Percentiles rank a stretch among this genome's conserved stretches.
Conservation (phyloP, 2,888 invertebrate species). For the Euzetes globulus region DNA sequence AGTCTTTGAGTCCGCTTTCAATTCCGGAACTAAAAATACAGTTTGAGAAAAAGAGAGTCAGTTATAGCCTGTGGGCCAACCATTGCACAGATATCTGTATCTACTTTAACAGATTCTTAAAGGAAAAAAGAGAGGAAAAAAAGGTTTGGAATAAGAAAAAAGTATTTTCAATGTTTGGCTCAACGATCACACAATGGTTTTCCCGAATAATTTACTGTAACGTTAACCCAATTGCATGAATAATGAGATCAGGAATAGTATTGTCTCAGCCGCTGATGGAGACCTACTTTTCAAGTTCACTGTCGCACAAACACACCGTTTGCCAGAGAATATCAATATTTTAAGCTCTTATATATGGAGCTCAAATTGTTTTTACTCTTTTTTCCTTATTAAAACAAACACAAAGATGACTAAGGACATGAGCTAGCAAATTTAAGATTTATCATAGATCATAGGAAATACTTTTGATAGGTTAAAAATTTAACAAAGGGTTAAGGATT, state of each 20-base stretch:
- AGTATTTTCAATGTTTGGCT: not conserved
- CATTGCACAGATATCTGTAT: too few species aligned
- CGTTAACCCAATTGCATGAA: not conserved
- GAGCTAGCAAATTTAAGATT: too few species aligned
- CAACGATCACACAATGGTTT: constrained; percentile 2
- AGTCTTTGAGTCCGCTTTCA: not conserved
- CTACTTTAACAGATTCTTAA: too few species aligned
- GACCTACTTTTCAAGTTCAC: constrained; percentile 12
- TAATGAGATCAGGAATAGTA: not conserved
- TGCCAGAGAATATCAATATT: too few species aligned
- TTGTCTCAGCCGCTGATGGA: not conserved
- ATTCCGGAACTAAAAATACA: not conserved
- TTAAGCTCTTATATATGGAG: too few species aligned
- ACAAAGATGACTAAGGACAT: too few species aligned
- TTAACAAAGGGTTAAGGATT: too few species aligned
- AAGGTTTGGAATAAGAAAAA: not conserved
- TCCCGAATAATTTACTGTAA: not conserved
- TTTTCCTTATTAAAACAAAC: too few species aligned
- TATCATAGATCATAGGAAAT: too few species aligned
- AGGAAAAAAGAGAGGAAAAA: too few species aligned
- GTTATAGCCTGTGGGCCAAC: not conserved
- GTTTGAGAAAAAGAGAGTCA: not conserved
- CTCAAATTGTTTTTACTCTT: too few species aligned
- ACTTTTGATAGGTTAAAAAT: too few species aligned
- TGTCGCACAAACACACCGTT: not conserved